Evolutionary conservation across 2,888 invertebrate species (phyloP).

Genomic region (Cataglyphis cursor): DNA sequence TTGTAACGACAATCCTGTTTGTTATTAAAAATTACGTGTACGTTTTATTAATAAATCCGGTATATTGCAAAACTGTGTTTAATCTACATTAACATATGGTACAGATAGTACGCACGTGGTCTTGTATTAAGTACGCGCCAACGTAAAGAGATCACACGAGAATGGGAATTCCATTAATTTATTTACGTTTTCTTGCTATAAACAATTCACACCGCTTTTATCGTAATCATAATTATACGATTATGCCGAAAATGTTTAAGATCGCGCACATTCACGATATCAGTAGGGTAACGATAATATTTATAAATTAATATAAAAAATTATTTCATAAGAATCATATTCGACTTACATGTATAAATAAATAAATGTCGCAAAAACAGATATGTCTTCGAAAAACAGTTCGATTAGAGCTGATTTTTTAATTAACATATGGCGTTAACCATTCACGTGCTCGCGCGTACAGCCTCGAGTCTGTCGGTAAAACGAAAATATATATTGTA

Average conservation of each 20-base stretch:
- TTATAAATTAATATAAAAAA: background rate
- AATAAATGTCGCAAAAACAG: too few relatives aligned
- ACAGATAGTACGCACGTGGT: conserved; percentile 54
- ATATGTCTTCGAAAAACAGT: background rate
- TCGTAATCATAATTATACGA: background rate
- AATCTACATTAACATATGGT: conserved; percentile 67
- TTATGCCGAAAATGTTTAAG: background rate
- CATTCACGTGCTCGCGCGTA: conserved; percentile 1
- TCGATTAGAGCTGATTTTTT: background rate
- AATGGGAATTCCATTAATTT: background rate
- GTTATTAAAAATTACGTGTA: background rate
- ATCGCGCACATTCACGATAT: background rate
- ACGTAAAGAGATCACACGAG: conserved; percentile 23
- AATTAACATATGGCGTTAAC: conserved; percentile 21
- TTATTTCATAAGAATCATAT: background rate
- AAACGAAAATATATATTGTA: background rate
- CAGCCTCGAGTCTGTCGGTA: background rate
- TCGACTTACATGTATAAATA: too few relatives aligned
- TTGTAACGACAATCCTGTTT: background rate
- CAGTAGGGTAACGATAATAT: background rate
- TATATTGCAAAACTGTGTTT: background rate
- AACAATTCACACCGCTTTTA: background rate
- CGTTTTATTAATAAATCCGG: background rate
- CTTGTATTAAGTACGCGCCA: background rate
- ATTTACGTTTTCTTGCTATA: background rate